Conservation (phyloP, 1,140 invertebrate species). For the Cotesia chilonis region DNA sequence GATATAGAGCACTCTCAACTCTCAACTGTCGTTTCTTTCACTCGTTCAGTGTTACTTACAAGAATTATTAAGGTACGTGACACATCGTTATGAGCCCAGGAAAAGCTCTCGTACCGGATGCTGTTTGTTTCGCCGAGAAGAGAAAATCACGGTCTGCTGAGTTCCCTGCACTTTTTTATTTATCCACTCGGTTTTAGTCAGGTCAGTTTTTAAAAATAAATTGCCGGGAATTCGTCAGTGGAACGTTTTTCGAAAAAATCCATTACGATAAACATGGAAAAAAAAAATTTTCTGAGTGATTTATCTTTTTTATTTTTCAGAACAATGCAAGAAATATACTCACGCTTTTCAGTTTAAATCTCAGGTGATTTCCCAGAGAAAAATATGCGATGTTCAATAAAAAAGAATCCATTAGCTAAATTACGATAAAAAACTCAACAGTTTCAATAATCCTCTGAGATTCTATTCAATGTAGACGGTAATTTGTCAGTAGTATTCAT, state of each 20-base stretch:
- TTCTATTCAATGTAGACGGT: no score
- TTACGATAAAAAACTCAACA: no score
- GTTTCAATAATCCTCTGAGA: no score
- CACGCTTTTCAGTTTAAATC: no score
- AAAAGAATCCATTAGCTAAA: no score
- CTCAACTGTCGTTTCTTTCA: conserved; percentile 30
- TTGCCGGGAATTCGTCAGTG: conserved; percentile 20
- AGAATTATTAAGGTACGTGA: conserved; percentile 33
- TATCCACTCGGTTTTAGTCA: neutral
- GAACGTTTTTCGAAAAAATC: conserved; percentile 14
- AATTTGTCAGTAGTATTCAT: no score
- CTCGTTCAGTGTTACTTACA: conserved; percentile 9
- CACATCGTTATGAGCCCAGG: conserved; percentile 14
- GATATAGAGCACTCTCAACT: conserved; percentile 19
- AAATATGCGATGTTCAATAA: no score
- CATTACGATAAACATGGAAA: conserved; percentile 1
- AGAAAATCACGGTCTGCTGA: conserved; percentile 26
- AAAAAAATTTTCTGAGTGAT: neutral
- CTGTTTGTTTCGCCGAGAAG: conserved; percentile 28
- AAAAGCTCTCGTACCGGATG: conserved; percentile 22
- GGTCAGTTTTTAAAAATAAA: conserved; percentile 13
- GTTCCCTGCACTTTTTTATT: conserved; percentile 14
- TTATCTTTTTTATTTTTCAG: no score
- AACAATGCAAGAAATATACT: no score
- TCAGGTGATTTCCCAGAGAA: no score